A percentile compares a stretch with the other conserved stretches of the same genome.
phyloP scores from a whole-genome alignment of 2,797 vertebrate species.

The Triplophysa bombifrons region DNA sequence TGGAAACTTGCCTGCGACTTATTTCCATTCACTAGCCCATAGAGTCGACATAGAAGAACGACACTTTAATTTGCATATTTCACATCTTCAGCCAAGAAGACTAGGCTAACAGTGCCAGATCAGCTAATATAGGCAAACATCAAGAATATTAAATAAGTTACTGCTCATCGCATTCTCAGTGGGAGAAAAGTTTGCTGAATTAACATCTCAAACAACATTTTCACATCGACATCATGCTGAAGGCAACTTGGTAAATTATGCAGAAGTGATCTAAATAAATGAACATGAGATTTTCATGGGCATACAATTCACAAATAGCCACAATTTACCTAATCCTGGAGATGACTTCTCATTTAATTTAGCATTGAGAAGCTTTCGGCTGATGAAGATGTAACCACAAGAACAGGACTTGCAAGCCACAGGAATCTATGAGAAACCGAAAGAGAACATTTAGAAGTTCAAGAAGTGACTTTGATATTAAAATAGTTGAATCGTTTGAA shows the following conservation, averaged over 20 bases:
- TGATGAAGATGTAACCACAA: slow-evolving; percentile 97
- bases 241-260: slow-evolving; percentile 1
- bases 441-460: slow-evolving; percentile 25
- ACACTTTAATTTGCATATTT: not conserved
- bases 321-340: slow-evolving; percentile 84
- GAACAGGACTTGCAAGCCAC: slow-evolving; percentile 98
- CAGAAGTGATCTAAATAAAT: not conserved
- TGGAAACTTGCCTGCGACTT: slow-evolving; percentile 30
- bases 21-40: slow-evolving; percentile 26
- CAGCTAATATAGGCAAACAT: not conserved
- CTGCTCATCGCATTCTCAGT: not conserved
- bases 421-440: slow-evolving; percentile 82
- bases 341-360: slow-evolving; percentile 87
- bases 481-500: not conserved
- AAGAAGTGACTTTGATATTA: not conserved
- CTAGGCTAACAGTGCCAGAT: not conserved
- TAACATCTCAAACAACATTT: not conserved
- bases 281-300: not conserved
- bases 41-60: not conserved
- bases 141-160: not conserved
- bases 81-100: not conserved
- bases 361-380: slow-evolving; percentile 93
- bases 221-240: not conserved
- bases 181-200: not conserved
- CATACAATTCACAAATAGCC: not conserved